Evolutionary conservation across 1,140 invertebrate species (phyloP).

Genomic region (Trachymyrmex septentrionalis): DNA sequence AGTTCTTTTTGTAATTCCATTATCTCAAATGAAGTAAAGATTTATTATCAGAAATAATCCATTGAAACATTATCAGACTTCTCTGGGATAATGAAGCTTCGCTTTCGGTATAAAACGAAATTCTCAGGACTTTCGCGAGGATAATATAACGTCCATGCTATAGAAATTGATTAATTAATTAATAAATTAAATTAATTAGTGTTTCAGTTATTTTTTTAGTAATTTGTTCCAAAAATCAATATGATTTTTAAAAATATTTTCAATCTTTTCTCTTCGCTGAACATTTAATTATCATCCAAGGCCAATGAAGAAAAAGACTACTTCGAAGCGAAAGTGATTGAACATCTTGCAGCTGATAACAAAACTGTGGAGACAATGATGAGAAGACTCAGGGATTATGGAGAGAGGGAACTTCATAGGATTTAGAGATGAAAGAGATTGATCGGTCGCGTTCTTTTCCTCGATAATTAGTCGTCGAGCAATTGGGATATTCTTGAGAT

Average conservation of each 20-base stretch:
- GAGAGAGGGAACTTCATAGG: slow-evolving; percentile 34
- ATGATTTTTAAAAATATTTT: neutral
- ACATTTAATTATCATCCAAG: slow-evolving; percentile 12
- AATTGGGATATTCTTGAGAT: slow-evolving; percentile 35
- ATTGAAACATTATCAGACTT: neutral
- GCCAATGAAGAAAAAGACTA: neutral
- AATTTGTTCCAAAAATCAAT: slow-evolving; percentile 3
- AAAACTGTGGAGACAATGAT: slow-evolving; percentile 60
- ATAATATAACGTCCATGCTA: neutral
- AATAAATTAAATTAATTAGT: neutral
- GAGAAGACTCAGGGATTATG: slow-evolving; percentile 48
- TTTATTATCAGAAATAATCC: neutral
- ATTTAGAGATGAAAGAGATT: slow-evolving; percentile 28
- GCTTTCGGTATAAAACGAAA: neutral
- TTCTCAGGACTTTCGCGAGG: neutral
- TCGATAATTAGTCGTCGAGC: slow-evolving; percentile 42
- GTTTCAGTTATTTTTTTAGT: neutral
- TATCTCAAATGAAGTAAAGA: neutral
- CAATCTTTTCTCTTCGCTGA: neutral
- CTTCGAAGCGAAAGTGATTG: slow-evolving; percentile 47
- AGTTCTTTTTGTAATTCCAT: neutral
- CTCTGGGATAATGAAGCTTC: neutral
- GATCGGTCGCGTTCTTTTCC: slow-evolving; percentile 50
- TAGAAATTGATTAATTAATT: neutral
- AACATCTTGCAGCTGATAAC: slow-evolving; percentile 55